These are phyloP conservation scores for Leuciscus idus DNA, from an alignment of 2,113 vertebrate genomes.

Conservation along the genomic window DNA sequence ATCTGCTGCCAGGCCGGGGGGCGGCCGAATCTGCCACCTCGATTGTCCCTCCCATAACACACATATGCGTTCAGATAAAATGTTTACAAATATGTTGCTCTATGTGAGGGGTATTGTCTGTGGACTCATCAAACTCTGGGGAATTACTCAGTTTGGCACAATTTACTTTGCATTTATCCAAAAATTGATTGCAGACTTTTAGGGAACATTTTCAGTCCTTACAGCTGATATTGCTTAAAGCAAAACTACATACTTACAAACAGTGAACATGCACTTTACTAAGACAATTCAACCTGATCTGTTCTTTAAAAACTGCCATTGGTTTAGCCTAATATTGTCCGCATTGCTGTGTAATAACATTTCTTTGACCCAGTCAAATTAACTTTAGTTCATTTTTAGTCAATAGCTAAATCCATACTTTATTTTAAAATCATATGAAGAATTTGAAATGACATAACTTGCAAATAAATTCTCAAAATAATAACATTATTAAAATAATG, in stretches of 20 bases:
- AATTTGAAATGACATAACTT: background rate
- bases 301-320: background rate
- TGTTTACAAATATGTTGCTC: background rate
- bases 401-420: background rate
- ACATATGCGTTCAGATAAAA: constrained; percentile 31
- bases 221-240: background rate
- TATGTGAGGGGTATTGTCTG: background rate
- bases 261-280: background rate
- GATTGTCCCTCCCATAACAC: constrained; percentile 28
- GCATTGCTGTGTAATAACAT: background rate
- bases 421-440: background rate
- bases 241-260: background rate
- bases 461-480: too few relatives aligned
- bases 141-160: background rate
- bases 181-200: background rate
- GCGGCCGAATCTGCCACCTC: constrained; percentile 29
- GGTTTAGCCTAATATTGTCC: background rate
- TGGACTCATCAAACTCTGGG: background rate
- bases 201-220: background rate
- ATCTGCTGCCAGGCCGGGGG: constrained; percentile 41
- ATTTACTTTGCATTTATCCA: background rate
- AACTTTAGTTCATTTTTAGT: background rate
- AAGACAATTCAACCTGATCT: background rate
- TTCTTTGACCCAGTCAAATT: background rate
- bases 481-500: too few relatives aligned